Evolutionary conservation across 2,888 invertebrate genomes (phyloP), one percentile per base, ranked within the genome.

Genomic region (Hirtodrosophila trivittata): DNA sequence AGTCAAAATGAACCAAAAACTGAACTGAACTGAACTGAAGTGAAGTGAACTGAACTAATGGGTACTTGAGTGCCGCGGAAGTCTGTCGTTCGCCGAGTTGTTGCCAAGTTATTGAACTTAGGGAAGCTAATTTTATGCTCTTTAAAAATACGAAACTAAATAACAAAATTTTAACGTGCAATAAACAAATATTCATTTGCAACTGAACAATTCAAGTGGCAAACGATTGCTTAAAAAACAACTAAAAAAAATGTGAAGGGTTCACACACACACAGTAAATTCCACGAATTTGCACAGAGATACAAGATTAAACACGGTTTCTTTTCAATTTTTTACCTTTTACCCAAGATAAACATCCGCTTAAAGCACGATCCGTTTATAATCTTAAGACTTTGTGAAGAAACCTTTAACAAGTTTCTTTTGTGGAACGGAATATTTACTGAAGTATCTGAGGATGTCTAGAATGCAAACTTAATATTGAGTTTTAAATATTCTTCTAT

Each of bases 101-200:
- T n/a, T n/a, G 25, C 42, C 42, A 60, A 64, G 71, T 51, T 71
- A 71, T 68, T 72, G 72, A 72, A 68, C 72, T 72, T 16, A 28
- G 38, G n/a, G 32, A 28, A 33, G 58, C 52, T 60, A 37, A 66
- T 55, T 66, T 57, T 42, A 33, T 43, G 51, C 50, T 47, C 16
- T n/a, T 28, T 8, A 49, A 65, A 58, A 49, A 70, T 45, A 39
- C 16, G 16, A 30, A 47, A n/a, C n/a, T n/a, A n/a, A n/a, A n/a
- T n/a, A n/a, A n/a, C n/a, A n/a, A n/a, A n/a, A n/a, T n/a, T n/a
- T n/a, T n/a, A n/a, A 54, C 50, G 37, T 55, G 67, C 70, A 63
- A 52, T 41, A 67, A 58, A 38, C 37, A 58, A 70, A 59, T 64
- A 71, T 64, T 60, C 59, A 54, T 56, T 56, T 50, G 67, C 71